Base-by-base conservation (phyloP, 2,888 invertebrate species). In the Baronia brevicornis region DNA sequence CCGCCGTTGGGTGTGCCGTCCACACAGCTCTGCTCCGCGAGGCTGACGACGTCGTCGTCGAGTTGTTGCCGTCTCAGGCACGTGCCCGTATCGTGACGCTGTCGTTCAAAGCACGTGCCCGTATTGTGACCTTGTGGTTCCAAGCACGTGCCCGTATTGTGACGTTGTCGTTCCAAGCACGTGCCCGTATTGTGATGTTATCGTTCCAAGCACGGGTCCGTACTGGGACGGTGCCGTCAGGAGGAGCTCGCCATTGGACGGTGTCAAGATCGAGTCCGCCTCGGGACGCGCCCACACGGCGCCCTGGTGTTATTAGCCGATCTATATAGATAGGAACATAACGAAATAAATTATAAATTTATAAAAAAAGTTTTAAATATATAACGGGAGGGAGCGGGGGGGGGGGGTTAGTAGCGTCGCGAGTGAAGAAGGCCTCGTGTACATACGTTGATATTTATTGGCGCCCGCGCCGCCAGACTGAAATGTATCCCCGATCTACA, bases 261-360 rank as follows among this genome's bases (percentile, higher is more conserved):
- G 39, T 10, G 34, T 35, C 11, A 38, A 43, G 31, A 27, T 34
- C 4, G 34, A 38, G 45, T 51, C 49, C 48, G 53, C 45, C 53
- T 52, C 51, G 38, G 9, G 9, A 7, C 13, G 8, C 4, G 13
- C 26, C 15, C 3, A 26, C 14, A 18, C 7, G 18, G 31, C 18
- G 9, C 7, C 14, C 26, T 15, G 11, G 41, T 39, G 49, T 47
- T 52, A 54, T 53, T 51, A 56, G 64, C 62, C 69, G 66, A 69
- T 75, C 75, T 74, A 64, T 71, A 78, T 82, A 80, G 78, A 80
- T 80, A 80, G 79, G 79, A n/a, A 75, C 71, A 68, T 74, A 75
- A 78, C 74, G 74, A 78, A 79, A 79, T 79, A 78, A 79, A 80
- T 77, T 78, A 77, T 79, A 80, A 77, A 77, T 77, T 78, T 70